phyloP scores from a whole-genome alignment of 2,113 vertebrate species.

The Isichthys henryi region DNA sequence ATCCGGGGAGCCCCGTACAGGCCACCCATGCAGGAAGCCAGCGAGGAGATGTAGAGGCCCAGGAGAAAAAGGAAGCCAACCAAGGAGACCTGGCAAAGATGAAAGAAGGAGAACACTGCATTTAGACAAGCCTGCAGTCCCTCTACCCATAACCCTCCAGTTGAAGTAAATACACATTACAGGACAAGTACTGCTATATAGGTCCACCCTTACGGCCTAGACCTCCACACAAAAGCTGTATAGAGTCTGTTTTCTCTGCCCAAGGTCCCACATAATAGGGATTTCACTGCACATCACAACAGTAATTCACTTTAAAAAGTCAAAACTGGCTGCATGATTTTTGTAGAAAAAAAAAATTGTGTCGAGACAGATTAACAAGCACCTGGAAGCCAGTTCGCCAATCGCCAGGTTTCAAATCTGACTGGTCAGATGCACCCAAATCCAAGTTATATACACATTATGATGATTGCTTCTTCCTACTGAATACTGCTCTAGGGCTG shows the following conservation, averaged over 20 bases:
- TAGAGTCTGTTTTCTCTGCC: neutral
- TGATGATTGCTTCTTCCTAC: neutral
- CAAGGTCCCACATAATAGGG: neutral
- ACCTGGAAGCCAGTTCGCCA: neutral
- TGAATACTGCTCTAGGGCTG: neutral
- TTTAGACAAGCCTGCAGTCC: neutral
- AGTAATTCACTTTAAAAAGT: neutral
- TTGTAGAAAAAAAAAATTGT: neutral
- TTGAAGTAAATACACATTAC: neutral
- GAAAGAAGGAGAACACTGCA: neutral
- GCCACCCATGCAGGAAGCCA: constrained; percentile 97
- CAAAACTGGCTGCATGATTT: neutral
- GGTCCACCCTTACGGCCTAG: neutral
- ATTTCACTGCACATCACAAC: neutral
- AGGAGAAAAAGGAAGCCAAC: constrained; percentile 94
- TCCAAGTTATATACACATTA: neutral
- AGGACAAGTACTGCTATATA: neutral
- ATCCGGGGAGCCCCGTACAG: constrained; percentile 91
- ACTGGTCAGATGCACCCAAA: neutral
- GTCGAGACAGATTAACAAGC: neutral
- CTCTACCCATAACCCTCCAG: neutral
- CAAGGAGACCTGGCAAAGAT: constrained; percentile 76
- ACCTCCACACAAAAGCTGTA: neutral
- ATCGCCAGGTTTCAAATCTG: neutral
- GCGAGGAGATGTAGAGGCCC: constrained; percentile 90